Evolutionary conservation across 1,140 invertebrate species (phyloP), one percentile per base, ranked within the genome.

Genomic region (Mya arenaria): DNA sequence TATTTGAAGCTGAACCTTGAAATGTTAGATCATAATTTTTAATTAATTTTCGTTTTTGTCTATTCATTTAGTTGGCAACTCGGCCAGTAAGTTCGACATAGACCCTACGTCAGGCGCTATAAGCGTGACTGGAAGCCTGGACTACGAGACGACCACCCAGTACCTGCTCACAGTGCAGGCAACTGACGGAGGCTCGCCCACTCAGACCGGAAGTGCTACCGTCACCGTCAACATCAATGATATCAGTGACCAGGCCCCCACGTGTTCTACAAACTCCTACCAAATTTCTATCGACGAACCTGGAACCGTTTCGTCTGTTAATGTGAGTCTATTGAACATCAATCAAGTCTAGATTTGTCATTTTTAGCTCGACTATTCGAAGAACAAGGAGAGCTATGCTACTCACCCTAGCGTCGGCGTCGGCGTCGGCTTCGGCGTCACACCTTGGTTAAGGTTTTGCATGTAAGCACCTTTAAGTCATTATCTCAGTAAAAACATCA

Each of bases 201-300:
- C 73, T 0, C 13, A 60, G 1, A 82, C 65, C 15, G 77, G 63
- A 28, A 71, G 58, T 10, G 73, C 81, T 25, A 77, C 75, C 13
- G 82, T 86, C 0, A 81, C 75, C 0, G 60, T 89, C 15, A 41
- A 63, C 3, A 62, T 89, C 13, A 84, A 52, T 17, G 83, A 87
- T 62, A 73, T 84, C 28, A 88, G 84, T 62, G 87, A 89, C 80
- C 84, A 89, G 62, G 32, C 17, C 0, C 88, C 88, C 6, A 65
- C 69, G 4, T 89, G 86, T 66, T 48, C 80, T 2, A 41, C 74
- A 2, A 68, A 75, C 23, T 15, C 39, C 17, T 39, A 41, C 34
- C n/a, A 37, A 23, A 60, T 8, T n/a, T n/a, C 15, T 41, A 41
- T 75, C 6, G 60, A 41, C 30, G 73, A 75, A 48, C 56, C 73